Conservation (phyloP, 2,797 vertebrate genomes). For the Valencia hispanica region DNA sequence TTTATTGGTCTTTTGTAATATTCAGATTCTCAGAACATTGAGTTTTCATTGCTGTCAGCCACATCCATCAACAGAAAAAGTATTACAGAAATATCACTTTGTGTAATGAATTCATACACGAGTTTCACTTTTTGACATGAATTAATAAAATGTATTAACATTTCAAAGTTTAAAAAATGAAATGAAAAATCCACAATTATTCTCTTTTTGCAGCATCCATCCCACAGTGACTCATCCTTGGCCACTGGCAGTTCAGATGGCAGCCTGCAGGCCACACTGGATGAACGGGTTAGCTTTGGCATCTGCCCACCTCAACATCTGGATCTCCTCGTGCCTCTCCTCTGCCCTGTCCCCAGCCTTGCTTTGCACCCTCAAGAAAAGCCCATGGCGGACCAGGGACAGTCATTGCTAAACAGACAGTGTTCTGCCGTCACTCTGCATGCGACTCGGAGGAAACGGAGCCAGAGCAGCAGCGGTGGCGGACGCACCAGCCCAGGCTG, state of each 20-base stretch:
- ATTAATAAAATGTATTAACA: background rate
- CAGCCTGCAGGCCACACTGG: slow-evolving; percentile 89
- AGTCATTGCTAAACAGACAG: slow-evolving; percentile 46
- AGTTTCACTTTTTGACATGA: background rate
- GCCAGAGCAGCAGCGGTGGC: slow-evolving; percentile 88
- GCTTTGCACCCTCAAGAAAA: slow-evolving; percentile 57
- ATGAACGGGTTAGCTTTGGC: slow-evolving; percentile 89
- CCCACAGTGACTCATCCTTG: slow-evolving; percentile 87
- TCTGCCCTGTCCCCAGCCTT: slow-evolving; percentile 61
- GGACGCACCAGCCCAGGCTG: slow-evolving; percentile 87
- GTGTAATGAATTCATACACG: background rate
- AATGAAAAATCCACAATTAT: background rate
- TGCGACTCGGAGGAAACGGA: slow-evolving; percentile 86
- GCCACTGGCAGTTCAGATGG: slow-evolving; percentile 87
- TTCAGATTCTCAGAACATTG: background rate
- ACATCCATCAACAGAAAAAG: background rate
- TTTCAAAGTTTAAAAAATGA: background rate
- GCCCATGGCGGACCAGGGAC: slow-evolving; percentile 22
- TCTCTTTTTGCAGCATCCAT: slow-evolving; percentile 66
- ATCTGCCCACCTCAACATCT: slow-evolving; percentile 80
- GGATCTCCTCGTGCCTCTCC: slow-evolving; percentile 63
- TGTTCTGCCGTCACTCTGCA: slow-evolving; percentile 74
- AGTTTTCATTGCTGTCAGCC: background rate
- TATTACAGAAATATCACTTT: background rate
- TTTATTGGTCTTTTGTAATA: background rate